Conservation (phyloP, 1,140 invertebrate genomes). For the Bombus impatiens region DNA sequence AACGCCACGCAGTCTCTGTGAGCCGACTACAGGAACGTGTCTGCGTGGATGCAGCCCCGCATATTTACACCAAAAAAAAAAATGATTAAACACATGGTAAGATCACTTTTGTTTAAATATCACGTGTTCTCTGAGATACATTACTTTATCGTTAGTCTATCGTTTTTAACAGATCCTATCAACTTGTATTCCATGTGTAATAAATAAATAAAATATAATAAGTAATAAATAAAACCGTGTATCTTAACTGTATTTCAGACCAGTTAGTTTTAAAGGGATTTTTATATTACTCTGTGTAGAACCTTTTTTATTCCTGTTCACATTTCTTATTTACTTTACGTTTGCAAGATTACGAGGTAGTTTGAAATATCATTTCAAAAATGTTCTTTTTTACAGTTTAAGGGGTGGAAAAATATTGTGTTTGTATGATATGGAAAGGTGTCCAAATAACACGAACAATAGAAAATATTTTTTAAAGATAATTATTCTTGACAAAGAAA, state of each 20-base stretch:
- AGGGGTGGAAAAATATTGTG: not conserved
- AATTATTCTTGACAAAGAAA: not conserved
- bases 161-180: not conserved
- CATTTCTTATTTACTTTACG: not conserved
- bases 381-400: not conserved
- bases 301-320: not conserved
- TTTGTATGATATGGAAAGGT: too few relatives aligned
- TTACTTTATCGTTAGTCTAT: not conserved
- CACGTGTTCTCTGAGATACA: not conserved
- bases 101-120: too few relatives aligned
- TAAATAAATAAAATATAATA: too few relatives aligned
- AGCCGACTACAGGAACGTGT: conserved; percentile 8
- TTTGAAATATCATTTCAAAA: not conserved
- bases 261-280: not conserved
- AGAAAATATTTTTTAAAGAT: not conserved
- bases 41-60: not conserved
- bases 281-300: not conserved
- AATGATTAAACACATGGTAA: too few relatives aligned
- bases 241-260: not conserved
- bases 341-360: not conserved
- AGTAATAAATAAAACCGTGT: too few relatives aligned
- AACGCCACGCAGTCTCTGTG: conserved; percentile 63
- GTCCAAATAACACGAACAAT: too few relatives aligned
- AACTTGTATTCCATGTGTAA: not conserved
- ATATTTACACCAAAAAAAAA: not conserved